A percentile compares a stretch with the other conserved stretches of the same genome.
Evolutionary conservation across 2,797 vertebrate species (phyloP).

Genomic region (Pangasius djambal): DNA sequence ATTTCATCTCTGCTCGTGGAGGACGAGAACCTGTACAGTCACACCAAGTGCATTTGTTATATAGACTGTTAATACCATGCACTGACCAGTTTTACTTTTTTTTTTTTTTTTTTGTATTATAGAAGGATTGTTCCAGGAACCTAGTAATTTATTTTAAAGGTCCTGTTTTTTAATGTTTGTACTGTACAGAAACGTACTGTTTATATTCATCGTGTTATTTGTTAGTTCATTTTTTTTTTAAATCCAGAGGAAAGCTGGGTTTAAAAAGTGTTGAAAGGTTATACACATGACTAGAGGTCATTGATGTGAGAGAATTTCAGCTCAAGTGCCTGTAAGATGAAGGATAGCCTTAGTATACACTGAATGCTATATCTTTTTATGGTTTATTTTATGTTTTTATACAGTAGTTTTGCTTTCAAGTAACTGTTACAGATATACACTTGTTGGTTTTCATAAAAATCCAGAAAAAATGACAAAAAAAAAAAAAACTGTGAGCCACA

Average conservation of each 20-base stretch:
- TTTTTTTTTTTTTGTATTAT: constrained; percentile 34
- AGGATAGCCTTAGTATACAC: constrained; percentile 53
- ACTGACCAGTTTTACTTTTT: constrained; percentile 47
- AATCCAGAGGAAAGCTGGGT: constrained; percentile 22
- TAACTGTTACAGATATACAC: constrained; percentile 26
- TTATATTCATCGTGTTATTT: constrained; percentile 48
- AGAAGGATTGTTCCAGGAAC: constrained; percentile 55
- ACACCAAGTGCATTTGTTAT: constrained; percentile 44
- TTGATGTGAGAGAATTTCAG: neutral
- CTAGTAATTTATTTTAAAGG: constrained; percentile 52
- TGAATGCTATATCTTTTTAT: constrained; percentile 41
- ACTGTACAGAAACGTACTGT: constrained; percentile 62
- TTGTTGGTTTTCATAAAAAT: constrained; percentile 43
- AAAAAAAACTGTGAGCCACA: constrained; percentile 29
- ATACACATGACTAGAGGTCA: neutral
- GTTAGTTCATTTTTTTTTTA: constrained; percentile 37
- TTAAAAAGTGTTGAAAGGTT: constrained; percentile 2
- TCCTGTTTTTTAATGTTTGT: constrained; percentile 48
- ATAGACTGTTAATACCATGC: constrained; percentile 48
- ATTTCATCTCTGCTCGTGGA: neutral
- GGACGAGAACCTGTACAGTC: neutral
- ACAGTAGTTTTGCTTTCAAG: constrained; percentile 38
- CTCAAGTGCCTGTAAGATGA: constrained; percentile 61
- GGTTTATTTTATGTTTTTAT: constrained; percentile 41
- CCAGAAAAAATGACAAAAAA: neutral